These are phyloP conservation scores for Tribolium freemani DNA, from an alignment of 2,888 invertebrate species.

Conservation along the genomic window DNA sequence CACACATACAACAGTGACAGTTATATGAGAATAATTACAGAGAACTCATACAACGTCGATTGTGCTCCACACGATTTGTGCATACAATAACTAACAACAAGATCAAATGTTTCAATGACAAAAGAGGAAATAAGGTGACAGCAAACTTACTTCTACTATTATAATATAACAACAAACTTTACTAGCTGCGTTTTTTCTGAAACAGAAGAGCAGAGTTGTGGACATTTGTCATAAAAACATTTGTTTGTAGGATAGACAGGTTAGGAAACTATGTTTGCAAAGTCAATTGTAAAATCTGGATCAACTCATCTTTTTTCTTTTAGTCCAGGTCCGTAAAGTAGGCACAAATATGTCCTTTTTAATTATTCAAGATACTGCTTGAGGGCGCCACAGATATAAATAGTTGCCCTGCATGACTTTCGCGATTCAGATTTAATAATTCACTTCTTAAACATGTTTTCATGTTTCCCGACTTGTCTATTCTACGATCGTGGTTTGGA, in stretches of 20 bases:
- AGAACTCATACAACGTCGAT: neutral
- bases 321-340: too few relatives aligned
- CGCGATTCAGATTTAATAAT: too few relatives aligned
- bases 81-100: conserved; percentile 16
- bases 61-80: conserved; percentile 1
- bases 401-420: too few relatives aligned
- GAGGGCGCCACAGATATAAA: too few relatives aligned
- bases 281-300: too few relatives aligned
- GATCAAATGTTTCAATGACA: conserved; percentile 44
- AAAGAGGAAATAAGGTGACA: conserved; percentile 28
- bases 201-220: conserved; percentile 31
- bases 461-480: too few relatives aligned
- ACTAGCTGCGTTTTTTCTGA: conserved; percentile 48
- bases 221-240: conserved; percentile 43
- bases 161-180: conserved; percentile 18
- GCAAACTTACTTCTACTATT: conserved; percentile 27
- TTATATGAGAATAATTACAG: neutral
- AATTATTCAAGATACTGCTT: too few relatives aligned
- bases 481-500: neutral
- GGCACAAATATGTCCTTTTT: too few relatives aligned
- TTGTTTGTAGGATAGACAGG: conserved; percentile 9
- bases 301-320: too few relatives aligned
- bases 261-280: too few relatives aligned
- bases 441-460: too few relatives aligned
- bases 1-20: neutral